Percentiles rank a stretch among this genome's conserved stretches.
These are phyloP conservation scores for Origma solitaria DNA, from an alignment of 2,113 vertebrate genomes.

Conservation along the genomic window DNA sequence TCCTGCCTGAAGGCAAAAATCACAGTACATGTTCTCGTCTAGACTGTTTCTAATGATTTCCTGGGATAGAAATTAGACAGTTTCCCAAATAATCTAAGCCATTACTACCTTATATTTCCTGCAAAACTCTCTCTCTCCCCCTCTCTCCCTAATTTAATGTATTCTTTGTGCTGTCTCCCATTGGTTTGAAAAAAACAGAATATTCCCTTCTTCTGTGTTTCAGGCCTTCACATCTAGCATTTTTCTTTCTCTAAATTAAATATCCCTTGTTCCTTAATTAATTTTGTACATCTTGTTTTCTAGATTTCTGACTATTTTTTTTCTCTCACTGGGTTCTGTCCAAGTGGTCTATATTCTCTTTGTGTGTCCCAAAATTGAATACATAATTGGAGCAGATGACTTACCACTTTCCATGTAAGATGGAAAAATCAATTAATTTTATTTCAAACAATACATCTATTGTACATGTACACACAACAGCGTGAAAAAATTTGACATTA, in stretches of 20 bases:
- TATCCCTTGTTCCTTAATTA: not conserved
- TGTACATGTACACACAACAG: not conserved
- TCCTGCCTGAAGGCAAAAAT: not conserved
- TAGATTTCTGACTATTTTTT: not conserved
- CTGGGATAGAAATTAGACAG: not conserved
- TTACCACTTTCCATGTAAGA: not conserved
- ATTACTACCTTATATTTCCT: not conserved
- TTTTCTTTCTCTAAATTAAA: not conserved
- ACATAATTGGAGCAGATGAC: not conserved
- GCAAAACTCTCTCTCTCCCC: fast-evolving
- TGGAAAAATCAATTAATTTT: not conserved
- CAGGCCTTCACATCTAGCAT: not conserved
- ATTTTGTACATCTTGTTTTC: not conserved
- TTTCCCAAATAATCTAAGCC: not conserved
- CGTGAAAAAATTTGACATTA: not conserved
- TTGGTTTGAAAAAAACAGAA: not conserved
- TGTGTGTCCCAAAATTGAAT: not conserved
- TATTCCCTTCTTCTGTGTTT: not conserved
- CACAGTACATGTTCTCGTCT: not conserved
- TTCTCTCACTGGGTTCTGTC: not conserved
- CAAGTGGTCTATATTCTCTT: not conserved
- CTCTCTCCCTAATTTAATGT: not conserved
- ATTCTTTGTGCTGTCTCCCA: not conserved
- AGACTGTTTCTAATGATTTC: not conserved
- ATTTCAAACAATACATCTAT: not conserved